Evolutionary conservation across 2,113 vertebrate species (phyloP), one percentile per base, ranked within the genome.

Genomic region (Hypanus sabinus): DNA sequence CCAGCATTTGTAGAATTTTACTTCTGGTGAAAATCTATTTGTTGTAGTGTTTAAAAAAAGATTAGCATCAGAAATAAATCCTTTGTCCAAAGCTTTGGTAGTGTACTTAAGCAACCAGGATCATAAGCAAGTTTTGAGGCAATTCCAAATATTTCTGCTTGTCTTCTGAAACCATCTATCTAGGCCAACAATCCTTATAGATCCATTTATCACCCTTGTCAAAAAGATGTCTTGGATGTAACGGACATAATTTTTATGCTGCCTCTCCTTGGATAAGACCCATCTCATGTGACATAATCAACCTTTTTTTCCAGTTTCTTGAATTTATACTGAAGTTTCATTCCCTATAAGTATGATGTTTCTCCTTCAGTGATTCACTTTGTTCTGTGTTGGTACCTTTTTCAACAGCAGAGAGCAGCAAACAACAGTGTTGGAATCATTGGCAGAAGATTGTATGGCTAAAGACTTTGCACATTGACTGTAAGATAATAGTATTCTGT

Each of bases 341-440:
- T 38, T 38, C 77, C 1, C 36, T 2, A 18, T 70, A 70, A 70
- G 14, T 38, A 36, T 33, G 16, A 38, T 80, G 33, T 14, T 88
- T 30, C 55, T 88, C 22, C n/a, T 88, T 24, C 24, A 60, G 83
- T 88, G 83, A 14, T 70, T 70, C 18, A 10, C 68, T 18, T 30
- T 88, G 24, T 62, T 88, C 57, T 62, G 46, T 60, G 24, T 62
- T 65, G 24, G 60, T 90, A 65, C 60, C 10, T 18, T n/a, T 30
- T 90, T 33, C 87, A 33, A 33, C 60, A 90, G 60, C 87, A 90
- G 87, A 90, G 87, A 90, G 87, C 87, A 90, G 87, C 87, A 90
- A 6, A n/a, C 30, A 90, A 60, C 24, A 90, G 30, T 73, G 71
- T 73, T 73, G 8, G 27, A 90, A 60, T 11, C 5, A 27, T 12